Percentiles rank a stretch among this genome's conserved stretches.
Conservation (phyloP, 2,888 invertebrate species). For the Ochropacha duplaris region DNA sequence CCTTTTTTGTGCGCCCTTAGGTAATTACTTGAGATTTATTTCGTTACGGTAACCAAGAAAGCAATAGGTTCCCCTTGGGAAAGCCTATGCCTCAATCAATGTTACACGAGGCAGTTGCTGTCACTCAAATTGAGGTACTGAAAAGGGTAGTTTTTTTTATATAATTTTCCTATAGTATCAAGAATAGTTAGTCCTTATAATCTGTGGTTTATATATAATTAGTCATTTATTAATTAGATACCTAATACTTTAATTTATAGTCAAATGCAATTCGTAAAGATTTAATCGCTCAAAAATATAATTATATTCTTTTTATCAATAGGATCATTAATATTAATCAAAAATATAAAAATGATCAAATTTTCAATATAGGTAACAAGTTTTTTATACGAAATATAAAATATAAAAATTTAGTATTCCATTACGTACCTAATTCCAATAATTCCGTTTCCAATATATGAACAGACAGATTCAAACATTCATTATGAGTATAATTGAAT, state of each 20-base stretch:
- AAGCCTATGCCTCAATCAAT: conserved; percentile 3
- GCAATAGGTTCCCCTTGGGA: not conserved
- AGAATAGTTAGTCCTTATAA: no score
- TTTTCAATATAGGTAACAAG: not conserved
- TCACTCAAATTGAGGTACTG: not conserved
- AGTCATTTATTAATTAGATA: no score
- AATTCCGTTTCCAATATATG: conserved; percentile 32
- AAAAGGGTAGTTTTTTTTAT: not conserved
- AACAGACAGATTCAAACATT: conserved; percentile 26
- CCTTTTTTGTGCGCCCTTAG: conserved; percentile 27
- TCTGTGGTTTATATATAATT: no score
- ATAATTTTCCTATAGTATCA: not conserved
- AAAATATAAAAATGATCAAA: not conserved
- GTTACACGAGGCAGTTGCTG: not conserved
- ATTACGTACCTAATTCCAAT: conserved; percentile 32
- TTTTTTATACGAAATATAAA: conserved; percentile 9
- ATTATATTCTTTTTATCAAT: no score
- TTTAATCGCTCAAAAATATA: no score
- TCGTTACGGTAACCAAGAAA: conserved; percentile 3
- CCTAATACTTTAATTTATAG: no score
- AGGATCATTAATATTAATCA: no score
- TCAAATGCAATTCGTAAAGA: no score
- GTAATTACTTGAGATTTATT: conserved; percentile 10
- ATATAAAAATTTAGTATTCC: conserved; percentile 28
- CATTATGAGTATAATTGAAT: conserved; percentile 55